Conservation (phyloP, 2,113 vertebrate genomes). For the Girardinichthys multiradiatus region DNA sequence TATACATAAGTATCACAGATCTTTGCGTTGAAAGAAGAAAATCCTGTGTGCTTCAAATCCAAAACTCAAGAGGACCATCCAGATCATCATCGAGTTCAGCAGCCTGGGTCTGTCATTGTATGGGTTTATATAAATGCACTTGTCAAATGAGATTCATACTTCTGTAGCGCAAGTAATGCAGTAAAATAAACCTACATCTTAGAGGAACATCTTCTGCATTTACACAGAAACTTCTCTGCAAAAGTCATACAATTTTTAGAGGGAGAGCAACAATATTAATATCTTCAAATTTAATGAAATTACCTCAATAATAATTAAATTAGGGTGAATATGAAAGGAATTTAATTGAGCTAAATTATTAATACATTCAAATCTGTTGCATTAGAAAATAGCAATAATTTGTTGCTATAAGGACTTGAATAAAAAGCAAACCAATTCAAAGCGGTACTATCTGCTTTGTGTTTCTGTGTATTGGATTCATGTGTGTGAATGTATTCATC, state of each 20-base stretch:
- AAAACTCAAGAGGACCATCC: not conserved
- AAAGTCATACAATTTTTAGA: not conserved
- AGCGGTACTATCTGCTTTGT: conserved; percentile 1
- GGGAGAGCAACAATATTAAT: not conserved
- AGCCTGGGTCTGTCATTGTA: not conserved
- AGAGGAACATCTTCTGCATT: not conserved
- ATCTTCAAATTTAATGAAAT: too few relatives aligned
- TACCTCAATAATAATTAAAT: too few relatives aligned
- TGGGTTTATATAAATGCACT: not conserved
- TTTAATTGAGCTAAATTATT: too few relatives aligned
- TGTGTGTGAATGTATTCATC: conserved; percentile 2
- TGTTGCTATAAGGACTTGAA: too few relatives aligned
- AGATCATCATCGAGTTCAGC: not conserved
- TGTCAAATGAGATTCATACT: not conserved
- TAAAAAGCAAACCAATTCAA: not conserved
- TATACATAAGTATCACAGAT: too few relatives aligned
- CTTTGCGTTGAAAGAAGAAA: too few relatives aligned
- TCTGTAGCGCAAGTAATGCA: not conserved
- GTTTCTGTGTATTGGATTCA: conserved; percentile 6
- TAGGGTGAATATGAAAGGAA: too few relatives aligned
- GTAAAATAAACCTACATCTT: not conserved
- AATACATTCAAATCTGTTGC: too few relatives aligned
- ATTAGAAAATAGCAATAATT: too few relatives aligned
- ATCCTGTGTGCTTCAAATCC: too few relatives aligned
- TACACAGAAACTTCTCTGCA: not conserved